These are phyloP conservation scores for Megaceryle maxima DNA, from an alignment of 2,113 vertebrate genomes.

Conservation along the genomic window DNA sequence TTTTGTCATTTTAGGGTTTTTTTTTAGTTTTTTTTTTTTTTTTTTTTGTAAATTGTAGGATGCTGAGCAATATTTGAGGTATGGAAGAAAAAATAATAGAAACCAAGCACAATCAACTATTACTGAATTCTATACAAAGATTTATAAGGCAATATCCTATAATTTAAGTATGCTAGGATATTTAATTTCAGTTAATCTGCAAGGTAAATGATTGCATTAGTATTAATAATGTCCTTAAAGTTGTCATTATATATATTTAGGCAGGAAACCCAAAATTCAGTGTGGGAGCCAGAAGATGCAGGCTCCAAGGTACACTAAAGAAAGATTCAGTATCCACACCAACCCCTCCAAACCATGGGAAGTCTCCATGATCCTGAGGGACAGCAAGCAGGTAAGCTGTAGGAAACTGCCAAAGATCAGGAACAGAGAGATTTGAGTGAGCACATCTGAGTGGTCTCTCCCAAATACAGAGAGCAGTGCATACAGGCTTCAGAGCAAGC, in stretches of 20 bases:
- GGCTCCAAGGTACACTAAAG: background rate
- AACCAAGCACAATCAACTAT: background rate
- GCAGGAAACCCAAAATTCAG: constrained; percentile 49
- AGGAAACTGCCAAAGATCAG: background rate
- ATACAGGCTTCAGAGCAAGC: background rate
- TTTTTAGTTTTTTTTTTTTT: background rate
- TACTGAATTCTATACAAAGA: background rate
- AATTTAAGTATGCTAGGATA: background rate
- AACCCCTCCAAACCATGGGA: background rate
- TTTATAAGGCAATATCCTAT: background rate
- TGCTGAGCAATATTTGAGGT: background rate
- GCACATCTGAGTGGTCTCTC: fast-evolving
- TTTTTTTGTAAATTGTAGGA: background rate
- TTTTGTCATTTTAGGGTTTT: background rate
- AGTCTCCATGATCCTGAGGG: background rate
- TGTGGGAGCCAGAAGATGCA: constrained; percentile 21
- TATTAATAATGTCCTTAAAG: background rate
- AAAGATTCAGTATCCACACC: background rate
- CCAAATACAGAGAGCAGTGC: background rate
- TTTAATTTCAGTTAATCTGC: constrained; percentile 41
- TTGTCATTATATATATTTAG: constrained; percentile 11
- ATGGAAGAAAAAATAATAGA: background rate
- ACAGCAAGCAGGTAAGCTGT: background rate
- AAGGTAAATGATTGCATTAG: constrained; percentile 29
- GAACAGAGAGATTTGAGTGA: background rate